Evolutionary conservation across 2,113 vertebrate genomes (phyloP), one percentile per base, ranked within the genome.

Genomic region (Andinoacara biseriatus): DNA sequence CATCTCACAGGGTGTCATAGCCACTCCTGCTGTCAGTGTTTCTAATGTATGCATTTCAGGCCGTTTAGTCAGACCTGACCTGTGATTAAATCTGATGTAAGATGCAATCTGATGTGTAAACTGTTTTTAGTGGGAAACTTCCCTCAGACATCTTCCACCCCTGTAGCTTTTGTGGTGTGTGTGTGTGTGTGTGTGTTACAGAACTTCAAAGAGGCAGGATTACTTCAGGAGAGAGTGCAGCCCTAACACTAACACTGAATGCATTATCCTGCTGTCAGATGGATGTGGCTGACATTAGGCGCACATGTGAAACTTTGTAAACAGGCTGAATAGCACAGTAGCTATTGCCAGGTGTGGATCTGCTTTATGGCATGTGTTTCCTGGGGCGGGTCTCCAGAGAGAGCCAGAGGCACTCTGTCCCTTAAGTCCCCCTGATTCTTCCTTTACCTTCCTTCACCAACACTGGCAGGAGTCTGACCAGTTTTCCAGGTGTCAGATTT

Each of bases 341-440:
- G 89, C 86, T 7, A 10, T 69, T 62, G 85, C 89, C 89, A 94
- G 90, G 91, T 92, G 92, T 89, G 82, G 86, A 76, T 52, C 83
- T 79, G 74, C 77, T 87, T 88, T 22, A 62, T 76, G 75, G 60
- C 78, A 76, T 86, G 84, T 81, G 83, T 76, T 91, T 86, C 74
- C 81, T 75, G 31, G n/a, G 54, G 62, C 58, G 43, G 60, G 26
- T 76, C 31, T 14, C 3, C 59, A 69, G 78, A 61, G 46, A 49
- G 67, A 57, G 54, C 17, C 67, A n/a, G 43, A 69, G 43, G 65
- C 67, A 31, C 78, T 26, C 33, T 46, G 43, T 29, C 7, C 62
- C 46, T 20, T 76, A 86, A 83, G 72, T 54, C 77, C 67, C 49
- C 72, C 65, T 58, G 57, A 49, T 57, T 74, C 29, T 79, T 49